These are phyloP conservation scores for Aplysina aerophoba DNA, from an alignment of 37 sponge, comb jelly and placozoan genomes.

Conservation along the genomic window DNA sequence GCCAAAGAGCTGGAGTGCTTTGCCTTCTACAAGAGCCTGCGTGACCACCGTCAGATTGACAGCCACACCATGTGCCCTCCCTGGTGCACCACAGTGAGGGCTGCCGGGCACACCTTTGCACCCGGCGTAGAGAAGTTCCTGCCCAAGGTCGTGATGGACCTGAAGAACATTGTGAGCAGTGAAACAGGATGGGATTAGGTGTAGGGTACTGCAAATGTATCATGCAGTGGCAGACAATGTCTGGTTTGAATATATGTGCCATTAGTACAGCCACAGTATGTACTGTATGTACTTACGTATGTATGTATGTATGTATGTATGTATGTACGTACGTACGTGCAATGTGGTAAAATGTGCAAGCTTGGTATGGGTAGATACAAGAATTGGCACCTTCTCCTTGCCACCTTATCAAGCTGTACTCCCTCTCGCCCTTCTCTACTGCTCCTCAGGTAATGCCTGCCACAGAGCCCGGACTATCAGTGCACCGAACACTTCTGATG, in stretches of 20 bases:
- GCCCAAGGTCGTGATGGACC: constrained; percentile 50
- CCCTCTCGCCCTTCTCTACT: neutral
- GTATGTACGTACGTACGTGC: neutral
- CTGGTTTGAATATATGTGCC: no score
- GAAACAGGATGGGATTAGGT: neutral
- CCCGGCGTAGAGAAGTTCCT: constrained; percentile 61
- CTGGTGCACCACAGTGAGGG: constrained; percentile 80
- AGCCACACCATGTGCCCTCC: constrained; percentile 65
- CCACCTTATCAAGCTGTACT: no score
- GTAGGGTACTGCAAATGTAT: neutral
- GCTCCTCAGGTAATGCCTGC: constrained; percentile 67
- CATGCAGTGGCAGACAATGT: no score
- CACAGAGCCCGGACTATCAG: constrained; percentile 51
- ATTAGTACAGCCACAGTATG: no score
- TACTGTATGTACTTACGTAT: constrained; percentile 12
- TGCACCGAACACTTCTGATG: constrained; percentile 59
- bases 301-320: neutral
- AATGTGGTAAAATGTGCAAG: neutral
- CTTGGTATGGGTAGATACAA: no score
- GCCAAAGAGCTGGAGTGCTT: constrained; percentile 77
- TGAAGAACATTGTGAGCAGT: constrained; percentile 15
- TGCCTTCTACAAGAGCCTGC: constrained; percentile 75
- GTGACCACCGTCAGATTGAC: constrained; percentile 49
- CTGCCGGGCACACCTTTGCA: constrained; percentile 81
- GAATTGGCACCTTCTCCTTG: no score